Conservation (phyloP, 2,888 invertebrate genomes). For the Eupelmus urozonus region DNA sequence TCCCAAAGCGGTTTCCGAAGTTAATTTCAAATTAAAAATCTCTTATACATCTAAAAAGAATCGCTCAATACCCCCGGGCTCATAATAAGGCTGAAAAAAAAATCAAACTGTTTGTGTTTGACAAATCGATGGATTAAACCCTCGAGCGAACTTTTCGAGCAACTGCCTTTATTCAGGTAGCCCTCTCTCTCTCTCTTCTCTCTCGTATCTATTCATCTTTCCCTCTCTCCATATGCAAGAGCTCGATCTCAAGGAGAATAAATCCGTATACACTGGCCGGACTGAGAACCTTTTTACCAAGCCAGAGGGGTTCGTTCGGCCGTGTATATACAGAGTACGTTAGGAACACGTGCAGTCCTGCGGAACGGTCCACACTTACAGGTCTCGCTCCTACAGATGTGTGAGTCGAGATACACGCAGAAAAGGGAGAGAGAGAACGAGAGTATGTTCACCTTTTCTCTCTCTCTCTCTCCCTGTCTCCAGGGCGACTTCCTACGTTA, state of each 20-base stretch:
- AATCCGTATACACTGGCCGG: constrained; percentile 51
- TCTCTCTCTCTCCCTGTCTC: constrained; percentile 20
- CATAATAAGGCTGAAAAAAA: constrained; percentile 29
- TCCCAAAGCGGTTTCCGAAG: constrained; percentile 35
- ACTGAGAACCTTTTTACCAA: constrained; percentile 73
- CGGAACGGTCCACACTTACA: constrained; percentile 70
- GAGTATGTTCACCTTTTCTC: constrained; percentile 18
- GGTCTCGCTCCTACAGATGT: constrained; percentile 50
- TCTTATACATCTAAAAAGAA: background rate
- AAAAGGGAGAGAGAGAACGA: constrained; percentile 6
- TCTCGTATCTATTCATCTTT: background rate
- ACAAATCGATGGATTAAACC: constrained; percentile 59
- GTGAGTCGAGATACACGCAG: constrained; percentile 24
- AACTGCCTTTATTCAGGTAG: constrained; percentile 54
- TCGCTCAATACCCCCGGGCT: background rate
- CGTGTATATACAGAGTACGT: constrained; percentile 73
- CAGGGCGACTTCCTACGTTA: constrained; percentile 67
- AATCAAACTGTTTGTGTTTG: constrained; percentile 52
- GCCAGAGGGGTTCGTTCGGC: constrained; percentile 66
- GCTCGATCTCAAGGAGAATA: constrained; percentile 44
- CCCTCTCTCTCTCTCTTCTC: constrained; percentile 4
- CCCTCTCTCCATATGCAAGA: constrained; percentile 15
- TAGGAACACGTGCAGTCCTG: constrained; percentile 78
- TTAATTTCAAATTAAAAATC: constrained; percentile 54
- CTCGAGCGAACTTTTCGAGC: constrained; percentile 41